Conservation (phyloP, 2,888 invertebrate genomes). For the Cistogaster globosa region DNA sequence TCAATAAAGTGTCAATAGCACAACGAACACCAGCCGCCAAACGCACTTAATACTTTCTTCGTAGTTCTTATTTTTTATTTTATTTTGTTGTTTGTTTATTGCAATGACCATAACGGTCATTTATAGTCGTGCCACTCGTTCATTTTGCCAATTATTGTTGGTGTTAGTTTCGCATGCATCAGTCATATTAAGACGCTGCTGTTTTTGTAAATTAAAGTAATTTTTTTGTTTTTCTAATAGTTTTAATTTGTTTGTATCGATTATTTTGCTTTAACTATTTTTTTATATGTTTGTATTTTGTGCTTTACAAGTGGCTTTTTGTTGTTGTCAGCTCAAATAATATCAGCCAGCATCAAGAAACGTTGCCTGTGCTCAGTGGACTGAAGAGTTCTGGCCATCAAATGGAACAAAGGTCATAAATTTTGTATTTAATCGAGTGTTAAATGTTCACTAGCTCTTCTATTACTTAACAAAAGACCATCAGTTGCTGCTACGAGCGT, state of each 20-base stretch:
- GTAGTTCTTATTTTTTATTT: no score
- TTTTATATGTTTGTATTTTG: constrained; percentile 11
- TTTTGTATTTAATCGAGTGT: constrained; percentile 78
- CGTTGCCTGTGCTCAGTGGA: constrained; percentile 54
- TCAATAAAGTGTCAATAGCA: constrained; percentile 74
- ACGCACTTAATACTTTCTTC: constrained; percentile 45
- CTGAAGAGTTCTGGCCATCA: constrained; percentile 54
- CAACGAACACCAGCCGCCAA: constrained; percentile 52
- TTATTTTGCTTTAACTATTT: constrained; percentile 62
- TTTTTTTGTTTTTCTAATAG: constrained; percentile 55
- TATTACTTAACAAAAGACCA: constrained; percentile 72
- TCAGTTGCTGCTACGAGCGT: constrained; percentile 62
- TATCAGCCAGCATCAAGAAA: constrained; percentile 68
- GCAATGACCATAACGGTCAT: constrained; percentile 59
- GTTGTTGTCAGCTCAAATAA: constrained; percentile 56
- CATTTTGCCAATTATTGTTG: constrained; percentile 12
- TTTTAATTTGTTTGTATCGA: constrained; percentile 70
- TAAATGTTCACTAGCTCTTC: constrained; percentile 74
- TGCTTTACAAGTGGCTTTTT: constrained; percentile 31
- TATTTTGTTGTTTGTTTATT: constrained; percentile 1
- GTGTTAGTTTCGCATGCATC: constrained; percentile 45
- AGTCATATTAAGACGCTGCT: constrained; percentile 28
- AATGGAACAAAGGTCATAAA: constrained; percentile 74
- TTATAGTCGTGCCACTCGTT: constrained; percentile 41
- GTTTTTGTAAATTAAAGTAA: constrained; percentile 60